These are phyloP conservation scores for Prionailurus bengalensis DNA, from an alignment of 2,113 vertebrate species.

Conservation along the genomic window DNA sequence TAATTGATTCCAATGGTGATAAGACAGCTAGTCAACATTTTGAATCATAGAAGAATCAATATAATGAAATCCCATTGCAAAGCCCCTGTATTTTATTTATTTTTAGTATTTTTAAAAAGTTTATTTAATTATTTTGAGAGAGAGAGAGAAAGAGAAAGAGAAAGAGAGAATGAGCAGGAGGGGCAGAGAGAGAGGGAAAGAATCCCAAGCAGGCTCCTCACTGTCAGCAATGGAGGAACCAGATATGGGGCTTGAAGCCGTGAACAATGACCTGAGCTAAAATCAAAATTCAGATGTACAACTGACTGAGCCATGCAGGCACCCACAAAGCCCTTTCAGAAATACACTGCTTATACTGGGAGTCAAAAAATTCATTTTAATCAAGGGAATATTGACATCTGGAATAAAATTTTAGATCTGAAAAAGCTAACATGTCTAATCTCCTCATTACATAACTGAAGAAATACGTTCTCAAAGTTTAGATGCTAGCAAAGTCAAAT, in stretches of 20 bases:
- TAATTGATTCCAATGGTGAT: not conserved
- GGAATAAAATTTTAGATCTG: not conserved
- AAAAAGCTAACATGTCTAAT: not conserved
- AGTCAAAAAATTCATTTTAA: not conserved
- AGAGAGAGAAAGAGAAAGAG: no score
- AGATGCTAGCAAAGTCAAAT: not conserved
- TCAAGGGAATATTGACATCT: not conserved
- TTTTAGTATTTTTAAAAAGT: no score
- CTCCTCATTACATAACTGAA: not conserved
- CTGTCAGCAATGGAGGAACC: no score
- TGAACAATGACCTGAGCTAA: no score
- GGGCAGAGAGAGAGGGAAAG: no score
- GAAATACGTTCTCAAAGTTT: conserved; percentile 8
- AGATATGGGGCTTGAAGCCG: no score
- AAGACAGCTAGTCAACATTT: not conserved
- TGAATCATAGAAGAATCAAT: not conserved
- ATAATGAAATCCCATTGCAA: not conserved
- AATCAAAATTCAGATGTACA: no score
- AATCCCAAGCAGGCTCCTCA: no score
- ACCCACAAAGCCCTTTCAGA: no score
- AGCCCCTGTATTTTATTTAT: not conserved
- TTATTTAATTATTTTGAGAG: no score
- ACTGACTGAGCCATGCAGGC: no score
- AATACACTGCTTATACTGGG: not conserved
- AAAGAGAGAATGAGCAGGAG: no score